Base-by-base conservation (phyloP, 2,888 invertebrate species). In the Agrochola circellaris region DNA sequence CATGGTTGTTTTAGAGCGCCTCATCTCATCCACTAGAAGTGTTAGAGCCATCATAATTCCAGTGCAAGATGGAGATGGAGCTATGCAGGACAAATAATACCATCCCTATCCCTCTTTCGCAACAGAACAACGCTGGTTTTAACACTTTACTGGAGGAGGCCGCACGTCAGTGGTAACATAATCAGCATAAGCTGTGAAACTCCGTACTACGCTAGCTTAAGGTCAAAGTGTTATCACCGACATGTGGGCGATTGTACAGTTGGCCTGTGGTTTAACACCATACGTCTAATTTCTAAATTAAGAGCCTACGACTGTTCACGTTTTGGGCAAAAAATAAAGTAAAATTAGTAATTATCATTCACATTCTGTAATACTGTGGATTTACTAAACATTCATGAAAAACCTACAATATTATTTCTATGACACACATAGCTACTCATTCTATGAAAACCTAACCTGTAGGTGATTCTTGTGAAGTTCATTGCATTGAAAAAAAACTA, bases 301-400 rank as follows among this genome's bases (percentile, higher is more conserved):
- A 2, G 26, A 48, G 8, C 6, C 1, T 48, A 13, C 15, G 15
- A 48, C 30, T n/a, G n/a, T 56, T 56, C 45, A 67, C 61, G 17
- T 81, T 61, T 20, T 75, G 38, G 54, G 42, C 30, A 64, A 23
- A 79, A 9, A 56, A 20, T 30, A 11, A 62, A 20, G 26, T 66
- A 30, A 65, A 48, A 38, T 34, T 2, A 15, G 0, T 54, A 56
- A 56, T 54, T n/a, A 17, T 67, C 23, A n/a, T 65, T 38, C 30
- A 82, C 23, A 20, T 60, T 69, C 48, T 61, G 54, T 51, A 38
- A 64, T 42, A 82, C 15, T 66, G 42, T 30, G 38, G 30, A 60
- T 51, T 68, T 72, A 54, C 67, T 79, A 68, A 60, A 82, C 56
- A 79, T 82, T 70, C n/a, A 73, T 84, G 84, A 79, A 84, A 84